A percentile compares a stretch with the other conserved stretches of the same genome.
phyloP scores from a whole-genome alignment of 2,888 invertebrate species.

The Trichacis sp. region DNA sequence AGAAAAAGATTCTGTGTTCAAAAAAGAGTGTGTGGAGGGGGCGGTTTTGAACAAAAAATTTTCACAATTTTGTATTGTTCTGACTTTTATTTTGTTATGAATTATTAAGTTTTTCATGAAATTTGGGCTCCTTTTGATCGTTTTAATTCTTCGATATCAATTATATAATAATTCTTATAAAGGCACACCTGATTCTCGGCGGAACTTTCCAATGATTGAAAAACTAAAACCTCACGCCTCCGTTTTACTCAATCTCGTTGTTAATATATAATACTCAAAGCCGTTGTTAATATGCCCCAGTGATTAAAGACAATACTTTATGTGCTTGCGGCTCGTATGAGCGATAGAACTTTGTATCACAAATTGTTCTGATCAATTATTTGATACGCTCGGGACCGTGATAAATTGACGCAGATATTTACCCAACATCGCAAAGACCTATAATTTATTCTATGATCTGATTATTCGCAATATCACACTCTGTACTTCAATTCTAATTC shows the following conservation, averaged over 20 bases:
- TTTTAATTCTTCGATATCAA: too few relatives aligned
- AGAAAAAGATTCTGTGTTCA: too few relatives aligned
- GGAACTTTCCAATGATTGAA: background rate
- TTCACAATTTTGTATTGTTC: too few relatives aligned
- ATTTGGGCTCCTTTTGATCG: too few relatives aligned
- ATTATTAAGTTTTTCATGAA: too few relatives aligned
- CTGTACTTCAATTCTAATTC: too few relatives aligned
- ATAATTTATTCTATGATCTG: background rate
- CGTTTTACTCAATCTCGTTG: constrained; percentile 5
- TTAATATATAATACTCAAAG: too few relatives aligned
- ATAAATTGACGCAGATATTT: background rate
- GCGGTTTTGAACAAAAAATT: too few relatives aligned
- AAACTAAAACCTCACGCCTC: background rate
- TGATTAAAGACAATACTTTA: background rate
- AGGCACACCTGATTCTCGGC: too few relatives aligned
- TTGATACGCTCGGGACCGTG: background rate
- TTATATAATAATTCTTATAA: too few relatives aligned
- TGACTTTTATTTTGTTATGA: too few relatives aligned
- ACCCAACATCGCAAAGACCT: background rate
- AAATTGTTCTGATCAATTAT: constrained; percentile 1
- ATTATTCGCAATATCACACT: background rate
- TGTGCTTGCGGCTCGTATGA: background rate
- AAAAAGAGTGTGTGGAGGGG: too few relatives aligned
- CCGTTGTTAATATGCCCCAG: constrained; percentile 9
- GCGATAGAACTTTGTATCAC: background rate